phyloP scores from a whole-genome alignment of 2,797 vertebrate genomes.

The Oreochromis grahami region DNA sequence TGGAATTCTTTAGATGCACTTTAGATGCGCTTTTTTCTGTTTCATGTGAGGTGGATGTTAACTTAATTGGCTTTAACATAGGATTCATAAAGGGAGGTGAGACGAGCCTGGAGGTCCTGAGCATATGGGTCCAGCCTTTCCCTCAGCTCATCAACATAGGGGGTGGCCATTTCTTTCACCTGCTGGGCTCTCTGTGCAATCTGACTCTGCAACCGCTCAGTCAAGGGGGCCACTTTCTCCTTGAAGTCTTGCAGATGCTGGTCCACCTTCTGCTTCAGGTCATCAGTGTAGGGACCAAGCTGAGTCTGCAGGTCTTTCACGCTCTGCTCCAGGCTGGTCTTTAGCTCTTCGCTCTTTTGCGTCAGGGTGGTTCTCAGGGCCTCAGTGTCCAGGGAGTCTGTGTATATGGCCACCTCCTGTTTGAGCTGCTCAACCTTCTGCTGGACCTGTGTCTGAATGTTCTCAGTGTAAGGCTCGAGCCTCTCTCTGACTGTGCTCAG shows the following conservation, averaged over 20 bases:
- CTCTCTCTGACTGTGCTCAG: slow-evolving; percentile 40
- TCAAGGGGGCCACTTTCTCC: slow-evolving; percentile 56
- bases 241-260: slow-evolving; percentile 72
- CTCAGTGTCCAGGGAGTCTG: slow-evolving; percentile 68
- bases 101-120: slow-evolving; percentile 65
- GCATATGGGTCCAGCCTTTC: slow-evolving; percentile 67
- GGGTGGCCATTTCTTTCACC: slow-evolving; percentile 67
- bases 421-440: slow-evolving; percentile 73
- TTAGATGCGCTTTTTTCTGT: background rate
- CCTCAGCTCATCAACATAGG: slow-evolving; percentile 73
- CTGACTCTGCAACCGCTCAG: slow-evolving; percentile 58
- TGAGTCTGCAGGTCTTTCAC: slow-evolving; percentile 72
- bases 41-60: background rate
- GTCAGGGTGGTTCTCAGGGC: slow-evolving; percentile 62
- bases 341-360: slow-evolving; percentile 75
- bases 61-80: slow-evolving; percentile 58
- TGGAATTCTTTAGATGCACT: background rate
- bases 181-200: slow-evolving; percentile 58
- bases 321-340: slow-evolving; percentile 61
- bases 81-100: slow-evolving; percentile 64
- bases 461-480: slow-evolving; percentile 68
- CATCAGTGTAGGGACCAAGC: slow-evolving; percentile 67
- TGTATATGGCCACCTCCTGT: slow-evolving; percentile 59
- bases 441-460: slow-evolving; percentile 63
- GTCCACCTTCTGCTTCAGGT: slow-evolving; percentile 73